Conservation (phyloP, 2,888 invertebrate species). For the Stegana nigrithorax region DNA sequence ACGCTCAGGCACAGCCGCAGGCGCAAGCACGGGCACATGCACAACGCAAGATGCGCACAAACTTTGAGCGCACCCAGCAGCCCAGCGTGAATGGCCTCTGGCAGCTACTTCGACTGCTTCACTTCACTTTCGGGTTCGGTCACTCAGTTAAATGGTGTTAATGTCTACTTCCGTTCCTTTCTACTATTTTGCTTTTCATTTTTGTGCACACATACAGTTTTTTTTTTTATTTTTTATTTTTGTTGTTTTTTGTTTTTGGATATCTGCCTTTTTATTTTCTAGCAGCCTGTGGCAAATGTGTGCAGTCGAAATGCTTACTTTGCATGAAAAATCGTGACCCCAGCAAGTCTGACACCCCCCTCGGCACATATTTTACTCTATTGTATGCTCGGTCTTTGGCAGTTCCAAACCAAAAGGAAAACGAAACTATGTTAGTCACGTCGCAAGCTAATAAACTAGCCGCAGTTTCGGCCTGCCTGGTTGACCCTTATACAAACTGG, state of each 20-base stretch:
- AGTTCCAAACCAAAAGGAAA: neutral
- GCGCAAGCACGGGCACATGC: neutral
- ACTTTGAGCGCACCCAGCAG: neutral
- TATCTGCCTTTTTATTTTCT: too few species aligned
- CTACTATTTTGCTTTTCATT: too few species aligned
- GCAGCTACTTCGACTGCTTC: neutral
- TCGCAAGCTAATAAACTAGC: conserved; percentile 47
- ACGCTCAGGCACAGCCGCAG: neutral
- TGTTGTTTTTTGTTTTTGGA: neutral
- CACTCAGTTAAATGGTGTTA: conserved; percentile 44
- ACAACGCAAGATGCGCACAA: neutral
- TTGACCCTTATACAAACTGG: conserved; percentile 16
- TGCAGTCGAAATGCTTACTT: conserved; percentile 17
- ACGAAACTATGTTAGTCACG: conserved; percentile 48
- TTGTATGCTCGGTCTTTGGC: neutral
- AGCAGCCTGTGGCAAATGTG: conserved; percentile 15
- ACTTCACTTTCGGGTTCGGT: conserved; percentile 26
- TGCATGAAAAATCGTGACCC: conserved; percentile 5
- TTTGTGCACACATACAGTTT: neutral
- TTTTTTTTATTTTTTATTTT: neutral
- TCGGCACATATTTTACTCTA: conserved; percentile 18
- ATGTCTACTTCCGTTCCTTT: conserved; percentile 34
- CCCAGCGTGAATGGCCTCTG: neutral
- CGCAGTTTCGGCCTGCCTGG: conserved; percentile 24
- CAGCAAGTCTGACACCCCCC: neutral